These are phyloP conservation scores for Saccostrea glomerata DNA, from an alignment of 1,140 invertebrate species.

Conservation along the genomic window DNA sequence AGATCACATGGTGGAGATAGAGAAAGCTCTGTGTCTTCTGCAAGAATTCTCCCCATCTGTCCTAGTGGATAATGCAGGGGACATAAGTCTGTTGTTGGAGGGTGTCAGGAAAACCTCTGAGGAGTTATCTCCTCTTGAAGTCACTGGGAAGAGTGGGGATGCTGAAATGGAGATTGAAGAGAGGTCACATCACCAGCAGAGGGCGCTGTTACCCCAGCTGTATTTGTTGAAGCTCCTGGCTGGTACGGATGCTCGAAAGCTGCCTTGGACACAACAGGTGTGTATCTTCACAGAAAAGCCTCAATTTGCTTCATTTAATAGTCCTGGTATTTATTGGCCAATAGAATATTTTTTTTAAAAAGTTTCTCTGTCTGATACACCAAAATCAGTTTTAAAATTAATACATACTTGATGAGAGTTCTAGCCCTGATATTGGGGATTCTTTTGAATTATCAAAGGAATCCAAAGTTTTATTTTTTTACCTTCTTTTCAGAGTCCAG, in stretches of 20 bases:
- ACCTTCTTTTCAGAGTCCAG: slow-evolving; percentile 44
- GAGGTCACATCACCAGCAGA: not conserved
- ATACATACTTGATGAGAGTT: no score
- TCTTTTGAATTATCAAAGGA: not conserved
- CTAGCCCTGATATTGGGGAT: no score
- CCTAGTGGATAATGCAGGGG: slow-evolving; percentile 44
- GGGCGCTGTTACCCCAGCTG: slow-evolving; percentile 49
- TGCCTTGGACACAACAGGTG: slow-evolving; percentile 59
- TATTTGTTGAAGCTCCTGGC: slow-evolving; percentile 61
- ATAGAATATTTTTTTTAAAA: not conserved
- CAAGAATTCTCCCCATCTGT: slow-evolving; percentile 54
- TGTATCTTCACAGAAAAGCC: not conserved
- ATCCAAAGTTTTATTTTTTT: not conserved
- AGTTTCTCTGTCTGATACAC: not conserved
- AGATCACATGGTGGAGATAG: slow-evolving; percentile 52
- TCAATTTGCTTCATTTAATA: not conserved
- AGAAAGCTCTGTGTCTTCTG: slow-evolving; percentile 57
- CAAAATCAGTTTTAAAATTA: not conserved
- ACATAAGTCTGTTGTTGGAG: slow-evolving; percentile 55
- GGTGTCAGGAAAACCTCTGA: slow-evolving; percentile 46
- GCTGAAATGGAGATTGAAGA: not conserved
- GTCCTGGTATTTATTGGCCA: not conserved
- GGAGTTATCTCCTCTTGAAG: not conserved
- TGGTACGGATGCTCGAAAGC: slow-evolving; percentile 51
- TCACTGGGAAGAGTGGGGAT: not conserved